phyloP scores from a whole-genome alignment of 92 coral and sea anemone species.

The Palythoa heliodiscus region DNA sequence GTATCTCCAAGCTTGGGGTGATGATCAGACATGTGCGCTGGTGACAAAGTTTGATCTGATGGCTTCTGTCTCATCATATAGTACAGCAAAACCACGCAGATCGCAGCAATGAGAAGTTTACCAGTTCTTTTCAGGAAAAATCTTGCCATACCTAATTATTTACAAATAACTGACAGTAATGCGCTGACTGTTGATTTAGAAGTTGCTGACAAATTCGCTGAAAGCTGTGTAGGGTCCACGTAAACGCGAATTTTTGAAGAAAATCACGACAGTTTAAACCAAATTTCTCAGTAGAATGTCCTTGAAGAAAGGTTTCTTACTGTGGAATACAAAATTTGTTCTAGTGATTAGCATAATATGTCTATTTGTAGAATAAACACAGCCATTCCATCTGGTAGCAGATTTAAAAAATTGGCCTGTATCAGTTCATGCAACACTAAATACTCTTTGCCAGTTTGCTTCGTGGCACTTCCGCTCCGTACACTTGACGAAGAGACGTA shows the following conservation, averaged over 20 bases:
- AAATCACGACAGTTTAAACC: neutral
- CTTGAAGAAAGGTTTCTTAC: no score
- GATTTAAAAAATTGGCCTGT: neutral
- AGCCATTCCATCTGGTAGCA: neutral
- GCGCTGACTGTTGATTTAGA: neutral
- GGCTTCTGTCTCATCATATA: constrained; percentile 35
- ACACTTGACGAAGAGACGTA: neutral
- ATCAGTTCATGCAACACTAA: neutral
- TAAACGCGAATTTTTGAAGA: no score
- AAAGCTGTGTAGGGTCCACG: neutral
- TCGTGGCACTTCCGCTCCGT: constrained; percentile 16
- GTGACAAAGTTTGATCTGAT: neutral
- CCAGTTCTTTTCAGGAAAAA: constrained; percentile 43
- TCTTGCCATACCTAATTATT: constrained; percentile 28
- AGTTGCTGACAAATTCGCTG: neutral
- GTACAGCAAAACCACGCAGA: constrained; percentile 49
- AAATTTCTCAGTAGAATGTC: neutral
- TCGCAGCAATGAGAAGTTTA: constrained; percentile 39
- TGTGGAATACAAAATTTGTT: neutral
- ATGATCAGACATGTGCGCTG: constrained; percentile 42
- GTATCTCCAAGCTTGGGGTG: constrained; percentile 59
- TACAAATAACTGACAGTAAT: no score
- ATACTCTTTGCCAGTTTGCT: neutral
- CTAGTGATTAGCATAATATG: neutral
- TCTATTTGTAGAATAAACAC: neutral